Conservation (phyloP, 2,888 invertebrate genomes). For the Drosophila bunnanda region DNA sequence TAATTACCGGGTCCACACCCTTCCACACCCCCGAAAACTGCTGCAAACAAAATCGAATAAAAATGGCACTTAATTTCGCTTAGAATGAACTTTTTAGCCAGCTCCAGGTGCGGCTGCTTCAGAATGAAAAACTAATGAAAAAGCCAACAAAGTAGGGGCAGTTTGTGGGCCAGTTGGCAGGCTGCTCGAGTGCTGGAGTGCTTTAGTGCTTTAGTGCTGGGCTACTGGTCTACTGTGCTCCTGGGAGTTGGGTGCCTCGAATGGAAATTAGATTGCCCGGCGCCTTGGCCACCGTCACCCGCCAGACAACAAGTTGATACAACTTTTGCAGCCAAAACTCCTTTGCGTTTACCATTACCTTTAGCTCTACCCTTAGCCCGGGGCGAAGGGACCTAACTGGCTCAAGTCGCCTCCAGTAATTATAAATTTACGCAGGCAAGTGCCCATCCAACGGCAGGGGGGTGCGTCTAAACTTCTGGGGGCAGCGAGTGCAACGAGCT, state of each 20-base stretch:
- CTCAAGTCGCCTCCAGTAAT: slow-evolving; percentile 80
- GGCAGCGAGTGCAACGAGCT: slow-evolving; percentile 50
- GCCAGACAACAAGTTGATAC: slow-evolving; percentile 73
- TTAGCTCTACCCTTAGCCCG: background rate
- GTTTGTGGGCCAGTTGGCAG: slow-evolving; percentile 11
- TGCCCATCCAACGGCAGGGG: slow-evolving; percentile 41
- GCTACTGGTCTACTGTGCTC: background rate
- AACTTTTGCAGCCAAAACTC: slow-evolving; percentile 49
- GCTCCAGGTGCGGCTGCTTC: slow-evolving; percentile 55
- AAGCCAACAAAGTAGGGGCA: slow-evolving; percentile 42
- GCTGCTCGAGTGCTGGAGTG: background rate
- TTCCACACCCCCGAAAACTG: slow-evolving; percentile 17
- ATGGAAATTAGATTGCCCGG: slow-evolving; percentile 77
- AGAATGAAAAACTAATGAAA: slow-evolving; percentile 73
- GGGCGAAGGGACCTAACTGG: slow-evolving; percentile 64
- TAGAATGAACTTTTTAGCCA: slow-evolving; percentile 65
- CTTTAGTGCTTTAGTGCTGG: background rate
- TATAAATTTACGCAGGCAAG: slow-evolving; percentile 79
- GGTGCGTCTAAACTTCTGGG: slow-evolving; percentile 24
- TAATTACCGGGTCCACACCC: slow-evolving; percentile 46
- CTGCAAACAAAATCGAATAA: slow-evolving; percentile 47
- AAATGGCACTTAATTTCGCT: slow-evolving; percentile 75
- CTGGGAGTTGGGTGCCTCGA: slow-evolving; percentile 23
- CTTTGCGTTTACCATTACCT: slow-evolving; percentile 3
- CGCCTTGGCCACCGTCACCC: slow-evolving; percentile 40